A percentile compares a stretch with the other conserved stretches of the same genome.
phyloP scores from a whole-genome alignment of 2,113 vertebrate species.

The Drymodes brunneopygia region DNA sequence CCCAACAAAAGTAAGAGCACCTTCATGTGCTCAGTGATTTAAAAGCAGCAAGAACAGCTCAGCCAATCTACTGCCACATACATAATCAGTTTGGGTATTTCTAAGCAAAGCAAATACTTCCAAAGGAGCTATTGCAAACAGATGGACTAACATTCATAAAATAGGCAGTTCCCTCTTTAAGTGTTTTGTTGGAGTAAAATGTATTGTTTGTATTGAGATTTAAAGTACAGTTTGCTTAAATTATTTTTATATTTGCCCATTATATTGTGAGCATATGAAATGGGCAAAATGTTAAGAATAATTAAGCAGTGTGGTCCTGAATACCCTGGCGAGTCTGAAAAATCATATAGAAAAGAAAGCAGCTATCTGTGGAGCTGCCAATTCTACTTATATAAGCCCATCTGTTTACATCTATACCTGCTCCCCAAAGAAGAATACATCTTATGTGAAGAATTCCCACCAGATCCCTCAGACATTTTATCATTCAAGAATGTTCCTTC shows the following conservation, averaged over 20 bases:
- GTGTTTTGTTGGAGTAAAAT: constrained; percentile 33
- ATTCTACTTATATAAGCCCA: constrained; percentile 52
- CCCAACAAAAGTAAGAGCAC: neutral
- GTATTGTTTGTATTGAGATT: constrained; percentile 35
- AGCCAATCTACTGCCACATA: neutral
- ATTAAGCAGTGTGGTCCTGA: constrained; percentile 51
- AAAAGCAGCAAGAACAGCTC: neutral
- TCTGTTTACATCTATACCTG: constrained; percentile 50
- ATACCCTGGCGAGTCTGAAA: constrained; percentile 8
- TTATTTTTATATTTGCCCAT: constrained; percentile 56
- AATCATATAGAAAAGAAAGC: constrained; percentile 18
- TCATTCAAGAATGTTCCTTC: neutral
- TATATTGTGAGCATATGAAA: constrained; percentile 40
- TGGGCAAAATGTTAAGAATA: constrained; percentile 58
- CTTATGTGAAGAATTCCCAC: constrained; percentile 24
- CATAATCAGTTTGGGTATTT: neutral
- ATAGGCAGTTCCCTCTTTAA: constrained; percentile 23
- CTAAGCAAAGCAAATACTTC: constrained; percentile 11
- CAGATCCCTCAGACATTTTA: neutral
- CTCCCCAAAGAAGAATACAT: constrained; percentile 27
- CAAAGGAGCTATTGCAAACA: constrained; percentile 23
- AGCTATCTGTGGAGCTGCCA: constrained; percentile 49
- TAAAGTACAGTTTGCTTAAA: constrained; percentile 36
- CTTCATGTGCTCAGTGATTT: neutral
- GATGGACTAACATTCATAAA: constrained; percentile 27